These are phyloP conservation scores for Drosophila acutilabella DNA, from an alignment of 2,888 invertebrate genomes.

Conservation along the genomic window DNA sequence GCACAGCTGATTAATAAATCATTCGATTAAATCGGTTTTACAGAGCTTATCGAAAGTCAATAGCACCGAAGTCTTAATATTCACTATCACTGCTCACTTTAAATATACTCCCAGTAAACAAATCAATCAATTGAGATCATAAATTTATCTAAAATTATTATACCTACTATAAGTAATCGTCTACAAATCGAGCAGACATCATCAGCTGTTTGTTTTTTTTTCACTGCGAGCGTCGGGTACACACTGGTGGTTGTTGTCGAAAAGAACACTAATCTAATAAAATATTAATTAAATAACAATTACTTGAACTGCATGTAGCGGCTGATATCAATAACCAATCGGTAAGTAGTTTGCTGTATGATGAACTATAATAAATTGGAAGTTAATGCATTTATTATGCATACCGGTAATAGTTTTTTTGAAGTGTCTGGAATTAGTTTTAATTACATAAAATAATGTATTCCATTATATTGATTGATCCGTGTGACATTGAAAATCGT, in stretches of 20 bases:
- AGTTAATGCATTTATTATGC: neutral
- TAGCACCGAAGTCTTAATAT: neutral
- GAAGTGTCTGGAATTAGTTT: neutral
- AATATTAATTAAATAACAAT: conserved; percentile 22
- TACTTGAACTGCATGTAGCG: conserved; percentile 12
- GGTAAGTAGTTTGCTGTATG: neutral
- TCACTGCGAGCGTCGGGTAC: conserved; percentile 7
- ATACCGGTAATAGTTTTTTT: neutral
- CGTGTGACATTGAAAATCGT: neutral
- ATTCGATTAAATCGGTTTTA: neutral
- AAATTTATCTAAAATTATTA: neutral
- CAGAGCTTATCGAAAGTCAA: neutral
- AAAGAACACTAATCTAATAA: conserved; percentile 46
- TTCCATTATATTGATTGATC: no score
- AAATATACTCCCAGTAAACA: neutral
- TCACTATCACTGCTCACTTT: neutral
- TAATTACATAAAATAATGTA: conserved; percentile 36
- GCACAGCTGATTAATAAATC: conserved; percentile 4
- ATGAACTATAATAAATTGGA: neutral
- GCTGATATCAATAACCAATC: neutral
- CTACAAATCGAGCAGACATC: neutral
- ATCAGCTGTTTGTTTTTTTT: conserved; percentile 35
- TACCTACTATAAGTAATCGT: neutral
- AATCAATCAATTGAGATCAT: neutral
- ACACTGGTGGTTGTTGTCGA: conserved; percentile 42